Evolutionary conservation across 2,888 invertebrate species (phyloP).

Genomic region (Rhagonycha fulva): DNA sequence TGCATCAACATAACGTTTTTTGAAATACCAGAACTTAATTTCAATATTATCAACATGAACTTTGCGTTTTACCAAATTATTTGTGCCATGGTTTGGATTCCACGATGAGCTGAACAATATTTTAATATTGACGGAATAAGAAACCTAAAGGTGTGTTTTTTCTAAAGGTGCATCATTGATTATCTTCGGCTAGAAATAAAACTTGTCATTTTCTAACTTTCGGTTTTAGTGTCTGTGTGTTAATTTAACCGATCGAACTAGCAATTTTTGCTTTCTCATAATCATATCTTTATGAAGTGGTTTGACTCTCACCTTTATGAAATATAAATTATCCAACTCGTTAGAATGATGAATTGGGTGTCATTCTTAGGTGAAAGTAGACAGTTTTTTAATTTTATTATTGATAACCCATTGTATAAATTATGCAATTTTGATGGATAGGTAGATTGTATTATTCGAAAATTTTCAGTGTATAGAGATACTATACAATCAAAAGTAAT

Average conservation of each 20-base stretch:
- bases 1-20: neutral
- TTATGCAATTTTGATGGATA: slow-evolving; percentile 4
- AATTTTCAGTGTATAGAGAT: neutral
- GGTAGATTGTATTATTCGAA: neutral
- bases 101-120: too few relatives aligned
- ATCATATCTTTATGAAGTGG: neutral
- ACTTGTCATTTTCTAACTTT: neutral
- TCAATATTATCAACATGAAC: too few relatives aligned
- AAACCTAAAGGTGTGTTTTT: too few relatives aligned
- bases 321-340: neutral
- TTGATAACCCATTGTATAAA: neutral
- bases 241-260: neutral
- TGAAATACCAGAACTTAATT: neutral
- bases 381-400: neutral
- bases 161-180: neutral
- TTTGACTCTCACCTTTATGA: neutral
- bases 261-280: neutral
- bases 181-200: neutral
- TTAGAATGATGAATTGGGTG: slow-evolving; percentile 2
- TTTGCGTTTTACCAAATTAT: too few relatives aligned
- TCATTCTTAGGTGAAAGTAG: slow-evolving; percentile 1
- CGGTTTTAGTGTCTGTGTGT: neutral
- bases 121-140: too few relatives aligned
- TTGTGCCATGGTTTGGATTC: neutral
- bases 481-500: neutral